Evolutionary conservation across 2,797 vertebrate genomes (phyloP).

Genomic region (Phyllotis vaccarum): DNA sequence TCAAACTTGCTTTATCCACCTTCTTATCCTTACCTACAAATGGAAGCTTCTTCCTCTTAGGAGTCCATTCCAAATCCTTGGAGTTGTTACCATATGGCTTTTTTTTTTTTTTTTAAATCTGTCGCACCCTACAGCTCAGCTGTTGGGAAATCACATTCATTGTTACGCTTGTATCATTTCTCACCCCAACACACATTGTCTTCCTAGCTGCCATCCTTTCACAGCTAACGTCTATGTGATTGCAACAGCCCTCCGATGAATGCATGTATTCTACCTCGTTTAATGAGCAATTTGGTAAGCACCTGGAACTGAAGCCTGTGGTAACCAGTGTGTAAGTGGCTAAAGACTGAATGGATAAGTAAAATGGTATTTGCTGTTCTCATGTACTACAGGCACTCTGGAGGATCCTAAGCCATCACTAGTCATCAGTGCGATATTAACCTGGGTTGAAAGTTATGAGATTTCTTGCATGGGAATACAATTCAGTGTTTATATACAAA

Average conservation of each 20-base stretch:
- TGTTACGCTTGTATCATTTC: neutral
- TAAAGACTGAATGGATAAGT: neutral
- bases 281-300: neutral
- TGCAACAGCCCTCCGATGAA: neutral
- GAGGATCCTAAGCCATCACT: neutral
- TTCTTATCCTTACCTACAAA: neutral
- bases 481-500: neutral
- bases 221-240: neutral
- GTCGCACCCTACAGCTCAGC: neutral
- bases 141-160: neutral
- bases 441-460: neutral
- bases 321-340: neutral
- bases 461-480: neutral
- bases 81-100: neutral
- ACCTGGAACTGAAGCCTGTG: neutral
- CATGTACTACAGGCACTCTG: neutral
- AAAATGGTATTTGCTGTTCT: neutral
- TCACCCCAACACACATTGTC: neutral
- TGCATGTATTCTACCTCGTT: neutral
- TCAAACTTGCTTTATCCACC: neutral
- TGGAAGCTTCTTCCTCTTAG: neutral
- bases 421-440: neutral
- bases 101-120: too few relatives aligned
- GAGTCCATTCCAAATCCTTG: neutral
- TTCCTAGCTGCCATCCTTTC: neutral